phyloP scores from a whole-genome alignment of 2,888 invertebrate species.

The Onthophagus sagittarius region DNA sequence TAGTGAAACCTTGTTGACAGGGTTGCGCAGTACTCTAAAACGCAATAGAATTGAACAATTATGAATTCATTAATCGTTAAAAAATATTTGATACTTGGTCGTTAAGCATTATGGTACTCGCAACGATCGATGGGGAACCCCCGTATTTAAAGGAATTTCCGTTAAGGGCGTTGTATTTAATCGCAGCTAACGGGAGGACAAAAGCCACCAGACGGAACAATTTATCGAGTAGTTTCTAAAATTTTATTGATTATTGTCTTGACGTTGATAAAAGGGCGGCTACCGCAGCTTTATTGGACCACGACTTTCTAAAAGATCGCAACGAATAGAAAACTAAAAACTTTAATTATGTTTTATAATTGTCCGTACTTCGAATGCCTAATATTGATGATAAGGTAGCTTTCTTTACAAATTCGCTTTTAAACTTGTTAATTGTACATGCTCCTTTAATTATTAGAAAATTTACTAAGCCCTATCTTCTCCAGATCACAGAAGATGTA shows the following conservation, averaged over 20 bases:
- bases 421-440: too few relatives aligned
- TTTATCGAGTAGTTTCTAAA: slow-evolving; percentile 71
- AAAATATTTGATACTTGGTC: slow-evolving; percentile 88
- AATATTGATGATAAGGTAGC: too few relatives aligned
- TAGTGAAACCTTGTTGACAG: too few relatives aligned
- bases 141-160: slow-evolving; percentile 96
- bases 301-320: slow-evolving; percentile 75
- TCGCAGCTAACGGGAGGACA: slow-evolving; percentile 93
- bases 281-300: slow-evolving; percentile 72
- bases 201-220: slow-evolving; percentile 80
- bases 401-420: too few relatives aligned
- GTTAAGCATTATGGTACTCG: slow-evolving; percentile 96
- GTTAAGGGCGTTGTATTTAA: slow-evolving; percentile 85
- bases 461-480: too few relatives aligned
- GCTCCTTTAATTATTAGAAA: too few relatives aligned
- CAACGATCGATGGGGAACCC: slow-evolving; percentile 96
- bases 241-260: slow-evolving; percentile 84
- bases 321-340: slow-evolving; percentile 76
- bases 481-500: too few relatives aligned
- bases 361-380: too few relatives aligned
- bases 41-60: too few relatives aligned
- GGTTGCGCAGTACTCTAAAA: too few relatives aligned
- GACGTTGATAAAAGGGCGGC: slow-evolving; percentile 75
- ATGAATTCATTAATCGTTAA: slow-evolving; percentile 84
- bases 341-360: too few relatives aligned